These are phyloP conservation scores for Mermis nigrescens DNA, from an alignment of 2,888 invertebrate genomes.

Conservation along the genomic window DNA sequence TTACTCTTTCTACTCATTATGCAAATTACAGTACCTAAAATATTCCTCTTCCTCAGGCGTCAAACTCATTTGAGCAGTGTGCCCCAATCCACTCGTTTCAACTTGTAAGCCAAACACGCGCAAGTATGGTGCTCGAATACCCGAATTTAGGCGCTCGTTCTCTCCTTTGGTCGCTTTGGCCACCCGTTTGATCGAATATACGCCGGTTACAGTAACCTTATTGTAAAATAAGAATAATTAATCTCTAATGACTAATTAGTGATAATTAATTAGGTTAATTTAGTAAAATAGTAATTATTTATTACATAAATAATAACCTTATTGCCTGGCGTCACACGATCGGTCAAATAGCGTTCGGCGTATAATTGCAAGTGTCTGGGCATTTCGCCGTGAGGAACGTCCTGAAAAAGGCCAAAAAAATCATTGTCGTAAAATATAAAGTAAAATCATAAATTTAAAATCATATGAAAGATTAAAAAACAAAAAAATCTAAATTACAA, in stretches of 20 bases:
- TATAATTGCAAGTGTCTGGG: slow-evolving; percentile 85
- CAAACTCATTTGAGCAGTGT: slow-evolving; percentile 40
- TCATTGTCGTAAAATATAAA: too few species aligned
- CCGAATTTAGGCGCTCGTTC: slow-evolving; percentile 43
- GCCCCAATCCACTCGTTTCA: slow-evolving; percentile 42
- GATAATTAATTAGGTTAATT: too few species aligned
- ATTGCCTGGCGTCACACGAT: slow-evolving; percentile 85
- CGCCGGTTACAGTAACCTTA: slow-evolving; percentile 62
- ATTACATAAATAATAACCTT: too few species aligned
- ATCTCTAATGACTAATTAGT: too few species aligned
- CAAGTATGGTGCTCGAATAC: slow-evolving; percentile 80
- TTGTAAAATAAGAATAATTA: too few species aligned
- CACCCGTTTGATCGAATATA: slow-evolving; percentile 59
- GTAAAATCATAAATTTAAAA: too few species aligned
- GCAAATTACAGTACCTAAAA: too few species aligned
- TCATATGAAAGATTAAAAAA: too few species aligned
- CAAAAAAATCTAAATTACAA: too few species aligned
- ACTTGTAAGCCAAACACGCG: slow-evolving; percentile 76
- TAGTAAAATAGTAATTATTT: too few species aligned
- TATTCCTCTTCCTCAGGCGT: slow-evolving; percentile 57
- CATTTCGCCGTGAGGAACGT: slow-evolving; percentile 87
- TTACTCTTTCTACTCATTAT: too few species aligned
- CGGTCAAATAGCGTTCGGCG: slow-evolving; percentile 64
- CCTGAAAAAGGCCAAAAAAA: too few species aligned
- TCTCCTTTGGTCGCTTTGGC: slow-evolving; percentile 9